A percentile compares a stretch with the other conserved stretches of the same genome.
These are phyloP conservation scores for Rousettus madagascariensis DNA, from an alignment of 2,797 vertebrate species.

Conservation along the genomic window DNA sequence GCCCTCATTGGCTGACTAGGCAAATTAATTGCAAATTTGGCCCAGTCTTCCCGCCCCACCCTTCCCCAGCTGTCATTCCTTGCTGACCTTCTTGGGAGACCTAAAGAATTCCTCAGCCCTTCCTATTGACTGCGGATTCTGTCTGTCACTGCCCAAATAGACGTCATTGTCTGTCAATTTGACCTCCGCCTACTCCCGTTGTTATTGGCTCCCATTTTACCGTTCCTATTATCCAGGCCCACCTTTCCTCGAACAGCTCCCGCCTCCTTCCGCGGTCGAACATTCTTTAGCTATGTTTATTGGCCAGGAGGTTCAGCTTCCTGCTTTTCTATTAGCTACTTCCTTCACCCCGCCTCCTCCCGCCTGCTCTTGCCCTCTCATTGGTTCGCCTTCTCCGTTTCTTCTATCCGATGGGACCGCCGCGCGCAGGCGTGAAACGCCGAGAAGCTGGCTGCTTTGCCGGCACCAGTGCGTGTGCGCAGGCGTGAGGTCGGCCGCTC, in stretches of 20 bases:
- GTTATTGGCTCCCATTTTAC: constrained; percentile 47
- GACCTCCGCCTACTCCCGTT: background rate
- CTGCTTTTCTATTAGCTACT: constrained; percentile 46
- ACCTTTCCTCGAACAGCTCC: background rate
- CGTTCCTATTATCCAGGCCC: background rate
- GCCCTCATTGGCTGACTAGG: constrained; percentile 54
- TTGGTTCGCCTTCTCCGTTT: constrained; percentile 55
- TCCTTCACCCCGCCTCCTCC: background rate
- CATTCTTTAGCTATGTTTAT: background rate
- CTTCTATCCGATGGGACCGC: constrained; percentile 42
- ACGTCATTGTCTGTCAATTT: background rate
- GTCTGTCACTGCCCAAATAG: constrained; percentile 47
- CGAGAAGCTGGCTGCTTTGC: background rate
- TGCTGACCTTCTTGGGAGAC: constrained; percentile 51
- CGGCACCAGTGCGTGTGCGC: constrained; percentile 57
- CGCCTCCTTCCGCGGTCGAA: constrained; percentile 17
- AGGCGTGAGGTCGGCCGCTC: constrained; percentile 55
- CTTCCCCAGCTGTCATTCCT: constrained; percentile 32
- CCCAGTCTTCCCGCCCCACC: background rate
- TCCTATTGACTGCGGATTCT: constrained; percentile 50
- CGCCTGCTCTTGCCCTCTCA: background rate
- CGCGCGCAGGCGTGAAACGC: constrained; percentile 69
- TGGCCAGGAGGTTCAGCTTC: constrained; percentile 44
- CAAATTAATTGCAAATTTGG: constrained; percentile 27
- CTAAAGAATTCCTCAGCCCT: constrained; percentile 1